phyloP scores from a whole-genome alignment of 2,888 invertebrate species.

The Ferrisia virgata region DNA sequence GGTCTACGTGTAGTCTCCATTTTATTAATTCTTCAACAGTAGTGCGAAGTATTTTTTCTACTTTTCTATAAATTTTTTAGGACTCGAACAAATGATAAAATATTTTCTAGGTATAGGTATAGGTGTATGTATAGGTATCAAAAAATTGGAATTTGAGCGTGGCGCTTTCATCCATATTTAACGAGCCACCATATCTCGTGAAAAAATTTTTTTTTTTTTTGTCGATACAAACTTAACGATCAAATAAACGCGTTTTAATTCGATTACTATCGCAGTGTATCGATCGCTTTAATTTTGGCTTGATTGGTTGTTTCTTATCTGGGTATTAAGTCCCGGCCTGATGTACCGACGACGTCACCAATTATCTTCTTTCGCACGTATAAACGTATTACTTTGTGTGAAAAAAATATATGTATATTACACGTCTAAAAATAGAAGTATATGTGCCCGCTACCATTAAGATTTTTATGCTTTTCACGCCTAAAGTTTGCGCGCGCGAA shows the following conservation, averaged over 20 bases:
- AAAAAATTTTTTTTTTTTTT: not conserved
- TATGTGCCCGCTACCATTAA: not conserved
- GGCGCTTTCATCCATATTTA: not conserved
- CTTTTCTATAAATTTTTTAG: too few relatives aligned
- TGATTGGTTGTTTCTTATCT: conserved; percentile 5
- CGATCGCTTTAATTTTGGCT: conserved; percentile 8
- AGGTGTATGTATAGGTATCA: too few relatives aligned
- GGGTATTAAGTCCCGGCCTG: not conserved
- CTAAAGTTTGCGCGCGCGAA: not conserved
- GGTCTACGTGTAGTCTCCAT: too few relatives aligned
- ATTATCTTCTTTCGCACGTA: not conserved
- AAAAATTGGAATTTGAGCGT: not conserved
- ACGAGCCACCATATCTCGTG: not conserved
- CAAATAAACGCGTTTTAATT: not conserved
- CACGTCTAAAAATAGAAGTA: not conserved
- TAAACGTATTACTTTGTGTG: not conserved
- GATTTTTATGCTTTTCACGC: not conserved
- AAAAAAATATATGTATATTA: not conserved
- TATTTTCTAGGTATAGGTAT: too few relatives aligned
- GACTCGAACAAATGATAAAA: too few relatives aligned
- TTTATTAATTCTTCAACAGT: too few relatives aligned
- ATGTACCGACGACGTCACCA: not conserved
- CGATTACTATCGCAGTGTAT: not conserved
- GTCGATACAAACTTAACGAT: not conserved
- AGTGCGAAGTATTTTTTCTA: too few relatives aligned